Conservation (phyloP, 2,797 vertebrate genomes). For the Denticeps clupeoides region DNA sequence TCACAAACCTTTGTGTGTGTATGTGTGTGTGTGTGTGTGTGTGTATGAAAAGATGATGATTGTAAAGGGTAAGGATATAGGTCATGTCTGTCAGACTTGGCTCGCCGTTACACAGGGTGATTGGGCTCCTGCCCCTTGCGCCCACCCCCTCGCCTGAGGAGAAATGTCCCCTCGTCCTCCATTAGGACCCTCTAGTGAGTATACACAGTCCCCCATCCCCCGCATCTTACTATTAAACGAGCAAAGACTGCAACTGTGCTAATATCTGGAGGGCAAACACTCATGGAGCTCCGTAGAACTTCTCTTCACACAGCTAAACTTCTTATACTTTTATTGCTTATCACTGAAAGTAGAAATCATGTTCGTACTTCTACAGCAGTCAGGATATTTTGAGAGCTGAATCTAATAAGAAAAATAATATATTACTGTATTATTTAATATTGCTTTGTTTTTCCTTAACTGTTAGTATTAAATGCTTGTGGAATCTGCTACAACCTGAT, state of each 20-base stretch:
- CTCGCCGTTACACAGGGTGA: conserved; percentile 72
- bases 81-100: conserved; percentile 87
- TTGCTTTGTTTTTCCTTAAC: too few relatives aligned
- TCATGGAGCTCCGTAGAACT: conserved; percentile 30
- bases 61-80: too few relatives aligned
- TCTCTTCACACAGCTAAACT: too few relatives aligned
- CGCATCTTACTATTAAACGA: conserved; percentile 45
- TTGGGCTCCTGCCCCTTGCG: conserved; percentile 57
- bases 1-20: not conserved
- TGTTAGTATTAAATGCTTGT: too few relatives aligned
- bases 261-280: conserved; percentile 65
- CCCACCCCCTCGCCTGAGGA: conserved; percentile 71
- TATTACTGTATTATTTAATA: too few relatives aligned
- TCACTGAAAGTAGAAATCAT: too few relatives aligned
- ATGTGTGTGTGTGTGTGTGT: conserved; percentile 2
- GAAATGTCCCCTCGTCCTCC: conserved; percentile 78
- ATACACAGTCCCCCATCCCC: conserved; percentile 52
- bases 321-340: too few relatives aligned
- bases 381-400: too few relatives aligned
- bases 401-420: too few relatives aligned
- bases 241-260: conserved; percentile 65
- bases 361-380: too few relatives aligned
- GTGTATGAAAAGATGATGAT: not conserved
- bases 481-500: too few relatives aligned
- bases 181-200: conserved; percentile 74